Conservation (phyloP, 2,113 vertebrate species). For the Megaceryle maxima region DNA sequence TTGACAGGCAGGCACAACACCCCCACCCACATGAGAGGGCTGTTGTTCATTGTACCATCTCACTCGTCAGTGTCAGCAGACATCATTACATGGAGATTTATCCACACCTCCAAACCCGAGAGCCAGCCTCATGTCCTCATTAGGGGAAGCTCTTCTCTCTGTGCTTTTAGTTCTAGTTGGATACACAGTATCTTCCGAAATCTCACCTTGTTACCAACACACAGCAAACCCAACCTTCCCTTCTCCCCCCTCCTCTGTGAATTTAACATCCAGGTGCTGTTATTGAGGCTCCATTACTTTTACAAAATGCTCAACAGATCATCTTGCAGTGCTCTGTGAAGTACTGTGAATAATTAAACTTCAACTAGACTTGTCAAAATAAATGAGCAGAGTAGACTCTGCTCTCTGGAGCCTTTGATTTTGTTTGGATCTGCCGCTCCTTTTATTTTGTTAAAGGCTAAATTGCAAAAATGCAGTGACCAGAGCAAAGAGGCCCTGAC, state of each 20-base stretch:
- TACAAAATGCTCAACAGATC: not conserved
- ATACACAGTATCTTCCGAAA: not conserved
- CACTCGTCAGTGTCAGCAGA: not conserved
- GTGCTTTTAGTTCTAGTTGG: not conserved
- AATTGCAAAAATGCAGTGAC: not conserved
- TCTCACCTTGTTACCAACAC: not conserved
- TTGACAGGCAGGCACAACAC: not conserved
- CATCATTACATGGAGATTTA: accelerated
- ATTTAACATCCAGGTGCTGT: not conserved
- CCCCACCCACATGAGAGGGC: accelerated
- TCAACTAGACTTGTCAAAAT: conserved; percentile 16
- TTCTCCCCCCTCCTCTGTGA: not conserved
- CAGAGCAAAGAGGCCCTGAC: not conserved
- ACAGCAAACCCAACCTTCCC: not conserved
- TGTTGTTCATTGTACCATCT: not conserved
- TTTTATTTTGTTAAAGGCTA: not conserved
- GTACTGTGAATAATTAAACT: conserved; percentile 7
- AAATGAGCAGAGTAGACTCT: not conserved
- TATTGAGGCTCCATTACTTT: not conserved
- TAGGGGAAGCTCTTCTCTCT: not conserved
- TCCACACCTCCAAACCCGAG: not conserved
- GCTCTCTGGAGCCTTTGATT: not conserved
- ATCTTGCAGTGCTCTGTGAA: not conserved
- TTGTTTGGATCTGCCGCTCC: not conserved
- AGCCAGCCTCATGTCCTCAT: accelerated